Percentiles rank a stretch among this genome's conserved stretches.
These are phyloP conservation scores for Percopsis omiscomaycus DNA, from an alignment of 2,797 vertebrate species.

Conservation along the genomic window DNA sequence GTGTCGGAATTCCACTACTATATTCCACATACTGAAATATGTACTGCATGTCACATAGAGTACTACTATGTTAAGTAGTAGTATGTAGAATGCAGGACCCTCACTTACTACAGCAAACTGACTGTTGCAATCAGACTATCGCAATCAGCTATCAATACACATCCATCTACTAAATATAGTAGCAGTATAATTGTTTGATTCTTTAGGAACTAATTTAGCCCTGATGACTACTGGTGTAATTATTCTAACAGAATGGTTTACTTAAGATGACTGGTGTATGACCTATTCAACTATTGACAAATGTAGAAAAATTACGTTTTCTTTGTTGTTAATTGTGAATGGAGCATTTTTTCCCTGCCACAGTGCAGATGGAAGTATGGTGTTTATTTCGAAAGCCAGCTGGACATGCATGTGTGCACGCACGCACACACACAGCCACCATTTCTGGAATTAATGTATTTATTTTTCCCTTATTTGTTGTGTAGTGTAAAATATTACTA, in stretches of 20 bases:
- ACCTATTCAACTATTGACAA: too few relatives aligned
- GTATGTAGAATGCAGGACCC: too few relatives aligned
- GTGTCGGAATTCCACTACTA: too few relatives aligned
- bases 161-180: slow-evolving; percentile 53
- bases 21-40: too few relatives aligned
- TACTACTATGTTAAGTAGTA: too few relatives aligned
- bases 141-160: slow-evolving; percentile 9
- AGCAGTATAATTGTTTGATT: slow-evolving; percentile 23
- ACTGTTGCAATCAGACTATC: too few relatives aligned
- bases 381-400: slow-evolving; percentile 82
- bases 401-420: slow-evolving; percentile 48
- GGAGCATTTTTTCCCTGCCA: slow-evolving; percentile 61
- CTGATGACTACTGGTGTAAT: too few relatives aligned
- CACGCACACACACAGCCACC: slow-evolving; percentile 4
- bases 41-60: too few relatives aligned
- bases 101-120: too few relatives aligned
- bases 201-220: too few relatives aligned
- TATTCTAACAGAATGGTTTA: too few relatives aligned
- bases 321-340: slow-evolving; percentile 61
- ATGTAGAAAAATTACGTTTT: slow-evolving; percentile 38
- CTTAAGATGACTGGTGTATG: too few relatives aligned
- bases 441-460: background rate
- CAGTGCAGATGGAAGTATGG: slow-evolving; percentile 74
- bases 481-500: slow-evolving; percentile 13
- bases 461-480: slow-evolving; percentile 7